phyloP scores from a whole-genome alignment of 2,113 vertebrate genomes.

The Amblyornis subalaris region DNA sequence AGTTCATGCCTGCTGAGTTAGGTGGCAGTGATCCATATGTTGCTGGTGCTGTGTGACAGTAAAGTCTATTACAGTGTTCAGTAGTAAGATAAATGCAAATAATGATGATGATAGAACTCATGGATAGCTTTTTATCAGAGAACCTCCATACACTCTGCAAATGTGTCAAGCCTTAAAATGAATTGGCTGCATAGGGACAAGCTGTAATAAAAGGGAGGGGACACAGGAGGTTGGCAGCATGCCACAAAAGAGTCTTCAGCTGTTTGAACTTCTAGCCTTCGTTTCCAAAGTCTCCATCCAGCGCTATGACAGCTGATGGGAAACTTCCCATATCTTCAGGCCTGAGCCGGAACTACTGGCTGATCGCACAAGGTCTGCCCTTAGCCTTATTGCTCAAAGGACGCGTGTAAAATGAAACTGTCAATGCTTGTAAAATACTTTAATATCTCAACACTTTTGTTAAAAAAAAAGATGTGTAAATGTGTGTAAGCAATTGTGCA shows the following conservation, averaged over 20 bases:
- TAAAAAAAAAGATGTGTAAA: background rate
- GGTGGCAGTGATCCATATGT: background rate
- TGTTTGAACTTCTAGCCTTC: background rate
- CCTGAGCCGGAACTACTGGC: background rate
- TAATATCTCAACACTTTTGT: background rate
- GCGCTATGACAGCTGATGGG: background rate
- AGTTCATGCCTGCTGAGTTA: background rate
- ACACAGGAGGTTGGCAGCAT: background rate
- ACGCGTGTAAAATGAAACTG: background rate
- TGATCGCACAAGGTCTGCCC: background rate
- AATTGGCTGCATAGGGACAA: background rate
- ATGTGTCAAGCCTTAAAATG: background rate
- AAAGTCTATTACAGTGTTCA: background rate
- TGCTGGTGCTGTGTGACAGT: background rate
- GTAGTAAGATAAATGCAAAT: constrained; percentile 6
- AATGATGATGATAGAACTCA: background rate
- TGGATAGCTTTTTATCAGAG: background rate
- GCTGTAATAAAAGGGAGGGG: background rate
- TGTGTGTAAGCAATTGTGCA: background rate
- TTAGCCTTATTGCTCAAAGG: background rate
- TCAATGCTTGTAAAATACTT: background rate
- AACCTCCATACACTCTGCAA: background rate
- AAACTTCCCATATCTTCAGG: background rate
- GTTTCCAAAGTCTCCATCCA: background rate
- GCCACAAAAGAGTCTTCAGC: background rate